Percentiles rank a stretch among this genome's conserved stretches.
phyloP scores from a whole-genome alignment of 2,113 vertebrate species.

The Nothoprocta pentlandii region DNA sequence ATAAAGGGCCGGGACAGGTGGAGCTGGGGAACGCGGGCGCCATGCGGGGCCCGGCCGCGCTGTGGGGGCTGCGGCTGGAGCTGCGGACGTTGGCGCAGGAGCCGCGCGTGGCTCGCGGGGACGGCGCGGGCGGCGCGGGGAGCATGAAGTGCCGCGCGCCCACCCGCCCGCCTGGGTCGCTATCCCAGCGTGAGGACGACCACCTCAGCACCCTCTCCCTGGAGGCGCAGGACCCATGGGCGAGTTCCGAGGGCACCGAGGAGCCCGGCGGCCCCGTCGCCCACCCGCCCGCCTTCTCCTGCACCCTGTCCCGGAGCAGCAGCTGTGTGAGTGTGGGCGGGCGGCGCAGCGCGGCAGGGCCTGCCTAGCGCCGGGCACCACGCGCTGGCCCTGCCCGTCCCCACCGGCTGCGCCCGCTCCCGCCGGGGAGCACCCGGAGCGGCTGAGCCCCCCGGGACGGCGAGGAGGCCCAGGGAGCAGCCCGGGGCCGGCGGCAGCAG shows the following conservation, averaged over 20 bases:
- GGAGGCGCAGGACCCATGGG: slow-evolving; percentile 72
- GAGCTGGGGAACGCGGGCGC: too few species aligned
- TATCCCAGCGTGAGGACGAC: background rate
- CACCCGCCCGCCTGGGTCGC: too few species aligned
- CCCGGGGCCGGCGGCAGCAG: too few species aligned
- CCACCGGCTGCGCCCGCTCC: too few species aligned
- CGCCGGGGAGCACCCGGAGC: too few species aligned
- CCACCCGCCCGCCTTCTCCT: slow-evolving; percentile 84
- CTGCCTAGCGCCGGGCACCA: too few species aligned
- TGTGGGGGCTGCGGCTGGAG: slow-evolving; percentile 81
- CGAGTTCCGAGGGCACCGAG: slow-evolving; percentile 74
- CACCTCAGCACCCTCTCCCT: slow-evolving; percentile 75
- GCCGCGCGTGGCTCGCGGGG: too few species aligned
- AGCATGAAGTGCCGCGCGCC: too few species aligned
- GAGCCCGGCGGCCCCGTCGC: slow-evolving; percentile 61
- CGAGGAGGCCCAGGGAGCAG: too few species aligned
- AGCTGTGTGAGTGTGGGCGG: slow-evolving; percentile 78
- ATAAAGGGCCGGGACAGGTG: slow-evolving; percentile 37
- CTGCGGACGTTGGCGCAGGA: slow-evolving; percentile 58
- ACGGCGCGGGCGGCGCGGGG: too few species aligned
- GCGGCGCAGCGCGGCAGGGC: background rate
- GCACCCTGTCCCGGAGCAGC: slow-evolving; percentile 73
- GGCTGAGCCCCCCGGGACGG: too few species aligned
- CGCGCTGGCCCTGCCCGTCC: too few species aligned
- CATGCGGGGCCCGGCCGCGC: slow-evolving; percentile 84